phyloP scores from a whole-genome alignment of 1,140 invertebrate species.

The Saxidomus purpurata region DNA sequence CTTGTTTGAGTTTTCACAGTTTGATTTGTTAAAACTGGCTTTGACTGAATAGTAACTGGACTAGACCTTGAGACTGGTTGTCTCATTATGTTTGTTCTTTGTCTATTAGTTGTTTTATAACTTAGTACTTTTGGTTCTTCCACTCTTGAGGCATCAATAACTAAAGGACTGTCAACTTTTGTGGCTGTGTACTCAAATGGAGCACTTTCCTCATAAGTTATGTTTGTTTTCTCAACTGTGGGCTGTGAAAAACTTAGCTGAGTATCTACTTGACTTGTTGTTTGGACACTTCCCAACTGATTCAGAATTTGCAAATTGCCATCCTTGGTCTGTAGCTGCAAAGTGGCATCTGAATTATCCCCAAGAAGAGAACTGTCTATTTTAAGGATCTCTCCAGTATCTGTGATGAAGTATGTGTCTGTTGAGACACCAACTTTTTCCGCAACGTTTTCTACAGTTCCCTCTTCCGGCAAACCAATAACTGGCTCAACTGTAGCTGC shows the following conservation, averaged over 20 bases:
- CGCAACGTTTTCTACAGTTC: neutral
- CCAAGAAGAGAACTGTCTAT: slow-evolving; percentile 40
- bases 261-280: neutral
- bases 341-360: neutral
- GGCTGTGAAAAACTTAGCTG: neutral
- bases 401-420: slow-evolving; percentile 54
- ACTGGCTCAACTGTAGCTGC: neutral
- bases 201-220: neutral
- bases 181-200: slow-evolving; percentile 23
- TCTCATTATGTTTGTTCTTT: slow-evolving; percentile 25
- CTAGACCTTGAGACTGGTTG: neutral
- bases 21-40: neutral
- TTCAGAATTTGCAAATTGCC: slow-evolving; percentile 1
- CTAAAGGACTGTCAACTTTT: neutral
- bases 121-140: slow-evolving; percentile 41
- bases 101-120: slow-evolving; percentile 43
- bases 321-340: slow-evolving; percentile 1
- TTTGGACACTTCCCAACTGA: neutral
- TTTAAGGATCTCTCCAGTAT: slow-evolving; percentile 50
- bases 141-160: neutral
- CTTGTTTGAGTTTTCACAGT: neutral
- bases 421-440: neutral
- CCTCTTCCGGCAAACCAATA: neutral
- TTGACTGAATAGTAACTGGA: neutral
- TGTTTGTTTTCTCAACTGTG: neutral